phyloP scores from a whole-genome alignment of 2,797 vertebrate species.

The Spinus olivaceus region DNA sequence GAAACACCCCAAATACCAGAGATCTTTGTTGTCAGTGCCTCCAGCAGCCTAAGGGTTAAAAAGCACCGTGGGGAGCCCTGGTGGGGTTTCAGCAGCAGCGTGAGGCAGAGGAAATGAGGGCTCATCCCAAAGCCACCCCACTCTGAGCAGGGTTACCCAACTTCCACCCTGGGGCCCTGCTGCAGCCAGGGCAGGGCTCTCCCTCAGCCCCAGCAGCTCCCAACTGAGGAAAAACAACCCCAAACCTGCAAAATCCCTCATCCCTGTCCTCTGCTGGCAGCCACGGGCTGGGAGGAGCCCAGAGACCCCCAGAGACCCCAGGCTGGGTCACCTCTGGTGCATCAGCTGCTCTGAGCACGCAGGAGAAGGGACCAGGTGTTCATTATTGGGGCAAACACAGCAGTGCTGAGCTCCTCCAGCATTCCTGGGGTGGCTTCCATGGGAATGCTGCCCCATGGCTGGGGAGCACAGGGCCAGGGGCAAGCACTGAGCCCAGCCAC shows the following conservation, averaged over 20 bases:
- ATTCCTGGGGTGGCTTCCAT: background rate
- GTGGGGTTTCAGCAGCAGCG: background rate
- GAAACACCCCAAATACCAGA: background rate
- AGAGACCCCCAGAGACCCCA: background rate
- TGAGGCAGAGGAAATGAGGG: background rate
- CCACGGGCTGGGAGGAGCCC: background rate
- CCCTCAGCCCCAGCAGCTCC: background rate
- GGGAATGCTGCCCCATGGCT: background rate
- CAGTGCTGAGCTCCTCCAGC: background rate
- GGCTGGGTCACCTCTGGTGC: background rate
- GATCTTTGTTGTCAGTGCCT: fast-evolving
- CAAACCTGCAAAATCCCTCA: fast-evolving
- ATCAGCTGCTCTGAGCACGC: background rate
- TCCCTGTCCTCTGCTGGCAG: background rate
- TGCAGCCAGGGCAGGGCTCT: background rate
- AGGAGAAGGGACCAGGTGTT: fast-evolving
- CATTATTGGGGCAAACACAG: fast-evolving
- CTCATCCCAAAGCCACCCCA: background rate
- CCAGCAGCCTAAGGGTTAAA: background rate
- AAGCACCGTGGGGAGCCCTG: background rate
- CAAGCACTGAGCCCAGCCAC: background rate
- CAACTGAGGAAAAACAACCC: fast-evolving
- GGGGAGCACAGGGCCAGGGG: fast-evolving
- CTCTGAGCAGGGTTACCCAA: background rate
- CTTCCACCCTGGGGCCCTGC: background rate